phyloP scores from a whole-genome alignment of 2,888 invertebrate species.

The Barypeithes pellucidus region DNA sequence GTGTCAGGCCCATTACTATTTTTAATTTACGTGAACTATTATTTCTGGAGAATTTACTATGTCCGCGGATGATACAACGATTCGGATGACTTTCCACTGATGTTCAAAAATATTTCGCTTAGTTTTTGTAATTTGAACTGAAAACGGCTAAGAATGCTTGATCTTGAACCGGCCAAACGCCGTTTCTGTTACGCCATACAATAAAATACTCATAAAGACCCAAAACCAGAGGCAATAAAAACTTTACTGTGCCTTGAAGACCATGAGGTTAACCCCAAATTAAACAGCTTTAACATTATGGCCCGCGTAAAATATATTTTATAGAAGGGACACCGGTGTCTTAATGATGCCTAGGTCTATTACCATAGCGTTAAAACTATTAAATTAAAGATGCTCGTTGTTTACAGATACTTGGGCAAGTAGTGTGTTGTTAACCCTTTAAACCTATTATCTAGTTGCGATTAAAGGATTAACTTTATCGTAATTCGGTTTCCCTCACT shows the following conservation, averaged over 20 bases:
- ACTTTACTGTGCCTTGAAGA: not conserved
- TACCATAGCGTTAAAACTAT: not conserved
- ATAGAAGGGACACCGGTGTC: not conserved
- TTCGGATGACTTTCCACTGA: too few relatives aligned
- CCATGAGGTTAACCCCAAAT: slow-evolving; percentile 2
- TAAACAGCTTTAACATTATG: not conserved
- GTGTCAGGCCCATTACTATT: too few relatives aligned
- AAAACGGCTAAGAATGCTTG: too few relatives aligned
- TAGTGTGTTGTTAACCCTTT: slow-evolving; percentile 10
- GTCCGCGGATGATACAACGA: too few relatives aligned
- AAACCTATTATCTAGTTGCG: not conserved
- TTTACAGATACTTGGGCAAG: slow-evolving; percentile 12
- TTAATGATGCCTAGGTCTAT: not conserved
- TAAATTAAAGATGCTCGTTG: slow-evolving; percentile 9
- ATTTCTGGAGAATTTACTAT: too few relatives aligned
- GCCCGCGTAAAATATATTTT: not conserved
- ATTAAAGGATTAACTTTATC: not conserved
- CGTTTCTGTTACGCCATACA: not conserved
- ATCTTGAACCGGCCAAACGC: too few relatives aligned
- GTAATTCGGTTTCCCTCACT: not conserved
- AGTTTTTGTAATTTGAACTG: too few relatives aligned
- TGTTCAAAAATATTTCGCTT: too few relatives aligned
- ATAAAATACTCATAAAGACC: not conserved
- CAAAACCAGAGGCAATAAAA: not conserved
- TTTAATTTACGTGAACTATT: too few relatives aligned